Evolutionary conservation across 2,797 vertebrate genomes (phyloP).

Genomic region (Sebastes diaconus): DNA sequence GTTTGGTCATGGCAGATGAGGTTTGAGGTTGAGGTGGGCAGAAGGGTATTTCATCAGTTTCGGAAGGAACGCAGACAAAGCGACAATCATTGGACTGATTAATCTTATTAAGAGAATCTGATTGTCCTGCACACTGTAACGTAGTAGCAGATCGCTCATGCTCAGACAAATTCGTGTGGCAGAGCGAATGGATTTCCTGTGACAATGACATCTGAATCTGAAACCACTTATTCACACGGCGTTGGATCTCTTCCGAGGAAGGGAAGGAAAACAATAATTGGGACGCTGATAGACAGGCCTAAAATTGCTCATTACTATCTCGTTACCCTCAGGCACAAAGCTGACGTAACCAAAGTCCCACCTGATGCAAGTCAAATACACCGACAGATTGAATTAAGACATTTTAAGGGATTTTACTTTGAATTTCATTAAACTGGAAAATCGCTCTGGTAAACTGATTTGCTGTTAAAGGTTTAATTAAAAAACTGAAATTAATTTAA

Average conservation of each 20-base stretch:
- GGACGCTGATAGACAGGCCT: slow-evolving; percentile 32
- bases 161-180: slow-evolving; percentile 20
- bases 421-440: neutral
- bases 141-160: slow-evolving; percentile 15
- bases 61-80: slow-evolving; percentile 26
- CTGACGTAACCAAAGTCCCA: slow-evolving; percentile 37
- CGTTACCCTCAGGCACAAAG: slow-evolving; percentile 44
- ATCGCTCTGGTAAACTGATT: neutral
- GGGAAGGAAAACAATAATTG: slow-evolving; percentile 43
- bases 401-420: neutral
- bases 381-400: neutral
- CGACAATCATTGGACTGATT: slow-evolving; percentile 36
- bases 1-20: slow-evolving; percentile 38
- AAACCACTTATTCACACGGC: slow-evolving; percentile 33
- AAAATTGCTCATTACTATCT: slow-evolving; percentile 48
- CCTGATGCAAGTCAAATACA: slow-evolving; percentile 16
- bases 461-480: neutral
- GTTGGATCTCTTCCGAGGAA: slow-evolving; percentile 32
- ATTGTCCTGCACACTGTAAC: slow-evolving; percentile 34
- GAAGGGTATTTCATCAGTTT: slow-evolving; percentile 46
- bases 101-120: slow-evolving; percentile 50
- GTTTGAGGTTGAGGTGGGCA: neutral
- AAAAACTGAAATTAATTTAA: neutral
- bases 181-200: slow-evolving; percentile 48
- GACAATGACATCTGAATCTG: slow-evolving; percentile 36